phyloP scores from a whole-genome alignment of 2,888 invertebrate species.

The Acanthosepion pharaonis region DNA sequence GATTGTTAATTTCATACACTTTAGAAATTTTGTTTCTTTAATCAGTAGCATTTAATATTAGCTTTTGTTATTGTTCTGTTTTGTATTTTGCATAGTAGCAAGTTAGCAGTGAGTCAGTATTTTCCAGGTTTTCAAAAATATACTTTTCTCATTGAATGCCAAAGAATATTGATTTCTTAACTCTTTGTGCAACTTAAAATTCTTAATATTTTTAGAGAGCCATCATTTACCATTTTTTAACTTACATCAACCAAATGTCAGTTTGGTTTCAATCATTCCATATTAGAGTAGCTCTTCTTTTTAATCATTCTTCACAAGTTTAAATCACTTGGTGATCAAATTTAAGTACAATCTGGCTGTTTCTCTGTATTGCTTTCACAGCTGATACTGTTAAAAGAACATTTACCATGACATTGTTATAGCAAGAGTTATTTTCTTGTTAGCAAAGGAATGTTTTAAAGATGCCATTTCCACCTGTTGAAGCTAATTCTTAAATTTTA shows the following conservation, averaged over 20 bases:
- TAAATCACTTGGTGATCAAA: background rate
- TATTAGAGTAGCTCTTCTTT: background rate
- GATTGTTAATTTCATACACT: background rate
- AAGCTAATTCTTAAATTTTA: background rate
- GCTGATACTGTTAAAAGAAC: background rate
- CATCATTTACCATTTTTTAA: background rate
- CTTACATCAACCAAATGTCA: background rate
- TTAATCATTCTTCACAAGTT: background rate
- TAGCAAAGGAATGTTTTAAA: slow-evolving; percentile 33
- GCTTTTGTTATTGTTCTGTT: background rate
- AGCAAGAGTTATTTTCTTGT: background rate
- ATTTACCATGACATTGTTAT: slow-evolving; percentile 24
- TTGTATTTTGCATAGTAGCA: no score
- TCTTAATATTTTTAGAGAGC: background rate
- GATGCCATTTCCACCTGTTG: slow-evolving; percentile 9
- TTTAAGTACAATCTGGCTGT: background rate
- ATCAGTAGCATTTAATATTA: background rate
- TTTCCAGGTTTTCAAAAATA: no score
- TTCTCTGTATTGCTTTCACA: background rate
- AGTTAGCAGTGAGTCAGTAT: no score
- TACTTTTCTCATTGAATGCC: no score
- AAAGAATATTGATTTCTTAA: no score
- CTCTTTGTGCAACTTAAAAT: background rate
- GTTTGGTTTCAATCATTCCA: background rate
- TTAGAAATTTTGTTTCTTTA: background rate